Evolutionary conservation across 2,113 vertebrate species (phyloP), one percentile per base, ranked within the genome.

Genomic region (Cyphomyrus plagiostoma): DNA sequence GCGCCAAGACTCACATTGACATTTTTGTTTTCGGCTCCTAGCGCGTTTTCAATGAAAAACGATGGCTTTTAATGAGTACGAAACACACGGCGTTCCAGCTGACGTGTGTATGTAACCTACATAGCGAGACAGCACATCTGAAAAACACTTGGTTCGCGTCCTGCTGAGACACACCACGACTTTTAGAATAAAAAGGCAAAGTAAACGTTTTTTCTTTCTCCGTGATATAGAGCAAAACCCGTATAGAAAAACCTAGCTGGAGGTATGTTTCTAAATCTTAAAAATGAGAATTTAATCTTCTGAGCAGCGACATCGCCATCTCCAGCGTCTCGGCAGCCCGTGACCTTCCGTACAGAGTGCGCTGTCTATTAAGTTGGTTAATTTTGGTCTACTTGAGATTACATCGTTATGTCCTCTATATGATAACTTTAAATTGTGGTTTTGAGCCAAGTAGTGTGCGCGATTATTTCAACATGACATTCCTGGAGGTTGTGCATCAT

Each of bases 1-100:
- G 89, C 88, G 83, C 85, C 89, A 88, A 88, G 90, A 86, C 83
- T 49, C 74, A 90, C 66, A 45, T 56, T 46, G 50, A 45, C 53
- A 88, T 23, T 62, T 39, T 52, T 83, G 42, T 50, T 90, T 62
- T 39, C 15, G 35, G 62, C 66, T 87, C 39, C 30, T 35, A 17
- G 46, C 50, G 48, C 50, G 46, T 17, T 39, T 56, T 19, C n/a
- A 23, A 49, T 35, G 5, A 70, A 70, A 86, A 19, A 26, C 17
- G 21, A 9, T 1, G 26, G 45, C 30, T 58, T 83, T 50, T 42
- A 45, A 84, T 23, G 82, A 13, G 46, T 62, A 56, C 58, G n/a
- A 70, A 26, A 70, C 3, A 30, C 62, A 30, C 23, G n/a, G 62
- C 10, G 26, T 30, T 70, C 56, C 42, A 56, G 82, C 42, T 35